Conservation (phyloP, 2,888 invertebrate genomes). For the Leuctra nigra region DNA sequence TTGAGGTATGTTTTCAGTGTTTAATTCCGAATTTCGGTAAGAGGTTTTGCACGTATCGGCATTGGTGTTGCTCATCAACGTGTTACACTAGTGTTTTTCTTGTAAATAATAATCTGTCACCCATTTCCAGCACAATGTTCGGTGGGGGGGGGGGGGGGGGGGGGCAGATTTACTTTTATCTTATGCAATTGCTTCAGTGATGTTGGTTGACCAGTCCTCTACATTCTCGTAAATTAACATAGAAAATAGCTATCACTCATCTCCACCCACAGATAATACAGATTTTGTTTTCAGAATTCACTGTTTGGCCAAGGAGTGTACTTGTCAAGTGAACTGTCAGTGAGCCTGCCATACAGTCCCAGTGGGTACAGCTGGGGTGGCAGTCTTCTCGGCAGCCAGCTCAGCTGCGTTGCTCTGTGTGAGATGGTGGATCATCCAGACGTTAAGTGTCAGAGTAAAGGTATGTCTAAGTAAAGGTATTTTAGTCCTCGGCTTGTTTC, state of each 20-base stretch:
- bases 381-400: conserved; percentile 64
- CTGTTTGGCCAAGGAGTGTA: conserved; percentile 68
- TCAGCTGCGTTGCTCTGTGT: conserved; percentile 73
- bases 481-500: too few relatives aligned
- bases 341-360: conserved; percentile 65
- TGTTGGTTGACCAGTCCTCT: background rate
- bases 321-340: conserved; percentile 64
- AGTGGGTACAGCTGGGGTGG: conserved; percentile 69
- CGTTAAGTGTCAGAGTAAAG: conserved; percentile 40
- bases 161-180: too few relatives aligned
- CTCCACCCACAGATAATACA: too few relatives aligned
- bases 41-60: too few relatives aligned
- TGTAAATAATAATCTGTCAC: background rate
- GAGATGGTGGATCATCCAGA: conserved; percentile 69
- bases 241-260: too few relatives aligned
- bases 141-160: too few relatives aligned
- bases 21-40: too few relatives aligned
- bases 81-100: too few relatives aligned
- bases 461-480: too few relatives aligned
- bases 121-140: background rate
- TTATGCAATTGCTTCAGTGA: background rate
- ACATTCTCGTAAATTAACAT: too few relatives aligned
- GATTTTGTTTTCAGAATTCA: conserved; percentile 45
- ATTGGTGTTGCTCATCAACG: too few relatives aligned
- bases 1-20: too few relatives aligned